Conservation (phyloP, 1,140 invertebrate species). For the Bombus cullumanus region DNA sequence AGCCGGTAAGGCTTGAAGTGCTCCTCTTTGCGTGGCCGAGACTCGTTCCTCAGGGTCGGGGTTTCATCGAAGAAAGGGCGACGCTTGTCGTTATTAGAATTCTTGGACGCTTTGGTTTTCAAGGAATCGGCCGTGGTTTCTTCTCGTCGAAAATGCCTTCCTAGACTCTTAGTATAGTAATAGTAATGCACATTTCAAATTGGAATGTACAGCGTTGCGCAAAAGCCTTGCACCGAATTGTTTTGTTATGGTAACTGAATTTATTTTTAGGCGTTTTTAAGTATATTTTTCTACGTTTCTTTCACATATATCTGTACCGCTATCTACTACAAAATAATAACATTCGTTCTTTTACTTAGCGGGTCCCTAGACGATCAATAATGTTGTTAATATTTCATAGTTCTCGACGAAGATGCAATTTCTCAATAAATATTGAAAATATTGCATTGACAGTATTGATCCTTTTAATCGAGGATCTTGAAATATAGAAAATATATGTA, state of each 20-base stretch:
- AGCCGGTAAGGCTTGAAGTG: slow-evolving; percentile 62
- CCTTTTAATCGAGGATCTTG: no score
- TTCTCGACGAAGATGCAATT: no score
- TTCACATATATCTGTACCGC: no score
- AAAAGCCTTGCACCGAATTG: no score
- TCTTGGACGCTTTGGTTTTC: neutral
- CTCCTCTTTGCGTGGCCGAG: slow-evolving; percentile 33
- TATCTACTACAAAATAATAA: no score
- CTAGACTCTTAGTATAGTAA: neutral
- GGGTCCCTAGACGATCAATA: no score
- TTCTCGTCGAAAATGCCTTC: neutral
- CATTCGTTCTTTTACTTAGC: no score
- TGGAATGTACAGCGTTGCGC: neutral
- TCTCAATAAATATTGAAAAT: no score
- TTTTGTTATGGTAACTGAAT: neutral
- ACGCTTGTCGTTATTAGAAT: slow-evolving; percentile 54
- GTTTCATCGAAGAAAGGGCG: slow-evolving; percentile 42
- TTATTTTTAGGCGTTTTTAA: neutral
- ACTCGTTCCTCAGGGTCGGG: slow-evolving; percentile 49
- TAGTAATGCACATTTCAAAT: neutral
- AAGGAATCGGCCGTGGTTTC: neutral
- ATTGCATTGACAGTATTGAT: no score
- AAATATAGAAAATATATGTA: no score
- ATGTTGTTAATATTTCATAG: no score
- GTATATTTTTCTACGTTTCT: neutral